These are phyloP conservation scores for Parazoanthus swiftii DNA, from an alignment of 92 coral and sea anemone genomes.

Conservation along the genomic window DNA sequence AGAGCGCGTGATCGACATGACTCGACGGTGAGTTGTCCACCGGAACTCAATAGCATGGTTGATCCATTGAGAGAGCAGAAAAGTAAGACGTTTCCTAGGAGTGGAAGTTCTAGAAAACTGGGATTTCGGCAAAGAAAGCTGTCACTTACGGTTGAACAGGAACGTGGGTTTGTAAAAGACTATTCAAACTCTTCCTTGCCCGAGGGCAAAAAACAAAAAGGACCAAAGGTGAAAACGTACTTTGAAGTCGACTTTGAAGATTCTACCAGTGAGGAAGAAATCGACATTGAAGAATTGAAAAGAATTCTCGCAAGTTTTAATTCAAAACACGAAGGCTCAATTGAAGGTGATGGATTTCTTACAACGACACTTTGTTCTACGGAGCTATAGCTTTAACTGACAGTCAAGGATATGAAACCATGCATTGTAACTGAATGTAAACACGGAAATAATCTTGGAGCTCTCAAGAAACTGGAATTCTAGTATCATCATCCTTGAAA, in stretches of 20 bases:
- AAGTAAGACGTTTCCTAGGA: slow-evolving; percentile 11
- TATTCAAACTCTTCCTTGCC: slow-evolving; percentile 18
- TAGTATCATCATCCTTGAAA: not conserved
- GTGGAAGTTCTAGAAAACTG: slow-evolving; percentile 21
- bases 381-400: slow-evolving; percentile 10
- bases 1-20: slow-evolving; percentile 18
- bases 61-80: slow-evolving; percentile 35
- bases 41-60: slow-evolving; percentile 7
- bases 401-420: not conserved
- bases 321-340: slow-evolving; percentile 20
- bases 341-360: slow-evolving; percentile 39
- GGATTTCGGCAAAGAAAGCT: slow-evolving; percentile 21
- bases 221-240: slow-evolving; percentile 30
- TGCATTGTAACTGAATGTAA: slow-evolving; percentile 9
- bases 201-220: slow-evolving; percentile 19
- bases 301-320: slow-evolving; percentile 35
- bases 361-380: slow-evolving; percentile 38
- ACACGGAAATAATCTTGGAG: not conserved
- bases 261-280: slow-evolving; percentile 32
- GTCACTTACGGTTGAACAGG: slow-evolving; percentile 36
- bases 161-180: slow-evolving; percentile 22
- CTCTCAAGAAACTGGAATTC: not conserved
- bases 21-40: slow-evolving; percentile 31
- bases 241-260: slow-evolving; percentile 43
- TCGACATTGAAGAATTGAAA: slow-evolving; percentile 40